Evolutionary conservation across 2,113 vertebrate species (phyloP), one percentile per base, ranked within the genome.

Genomic region (Channa maculata): DNA sequence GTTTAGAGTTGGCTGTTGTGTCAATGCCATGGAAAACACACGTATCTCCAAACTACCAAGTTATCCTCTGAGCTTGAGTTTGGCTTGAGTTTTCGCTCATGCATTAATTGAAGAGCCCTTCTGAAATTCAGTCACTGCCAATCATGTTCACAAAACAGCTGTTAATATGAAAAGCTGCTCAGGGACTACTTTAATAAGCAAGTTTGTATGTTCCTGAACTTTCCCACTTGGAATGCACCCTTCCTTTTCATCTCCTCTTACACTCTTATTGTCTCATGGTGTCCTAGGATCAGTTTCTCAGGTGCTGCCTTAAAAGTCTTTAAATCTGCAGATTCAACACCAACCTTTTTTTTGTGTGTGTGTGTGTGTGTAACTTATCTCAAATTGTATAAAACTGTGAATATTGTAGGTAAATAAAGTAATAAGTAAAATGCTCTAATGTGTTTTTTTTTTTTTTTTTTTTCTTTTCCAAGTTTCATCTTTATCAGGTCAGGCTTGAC

Each of bases 241-340:
- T 24, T 24, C 24, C 24, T 24, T 13, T 53, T 6, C 1, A 24
- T 60, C 57, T 8, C 73, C 0, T 36, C 52, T 67, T 66, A 41
- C 1, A 13, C 34, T 34, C 14, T 37, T 49, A 4, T 81, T 44
- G 13, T 57, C 34, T 73, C 60, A n/a, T 75, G 0, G 8, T 61
- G 59, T 58, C 53, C 73, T 54, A 41, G 36, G 48, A 38, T 64
- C 68, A 13, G 61, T 65, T 80, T 68, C 86, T 88, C 83, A 82
- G 85, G 86, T 85, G 72, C 69, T 64, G 52, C 70, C 52, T 75
- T 77, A 8, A 79, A 86, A 80, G 82, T 88, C 78, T 88, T 87
- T 80, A 87, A 88, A 75, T 10, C 52, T 65, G n/a, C 68, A 50
- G 46, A 60, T 83, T 65, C 6, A 48, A 45, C 13, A 12, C 33